Base-by-base conservation (phyloP, 2,113 vertebrate species). In the Embiotoca jacksoni region DNA sequence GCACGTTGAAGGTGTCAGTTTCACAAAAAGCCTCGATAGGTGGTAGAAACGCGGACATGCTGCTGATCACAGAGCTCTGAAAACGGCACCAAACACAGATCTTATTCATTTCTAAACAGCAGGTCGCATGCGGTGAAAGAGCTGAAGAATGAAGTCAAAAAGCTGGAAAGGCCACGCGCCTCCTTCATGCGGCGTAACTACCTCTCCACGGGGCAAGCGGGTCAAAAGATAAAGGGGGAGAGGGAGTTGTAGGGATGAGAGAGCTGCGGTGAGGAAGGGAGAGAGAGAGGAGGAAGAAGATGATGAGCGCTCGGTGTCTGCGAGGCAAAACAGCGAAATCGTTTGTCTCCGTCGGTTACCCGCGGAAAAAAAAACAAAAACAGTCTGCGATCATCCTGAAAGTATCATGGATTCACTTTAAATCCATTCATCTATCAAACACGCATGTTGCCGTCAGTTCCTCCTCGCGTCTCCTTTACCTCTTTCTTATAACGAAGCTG, bases 211-310 rank as follows among this genome's bases (percentile, higher is more conserved):
- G 91, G 92, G 73, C 84, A 72, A 75, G 86, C 89, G 94, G 85
- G 92, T 99, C 97, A 99, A 96, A 99, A 99, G 94, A 98, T 97
- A 96, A 98, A 99, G 92, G 98, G 98, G 92, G 98, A 99, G 88
- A 99, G 97, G 87, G 97, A 97, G 95, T 99, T 98, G 96, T 98
- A 97, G 90, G 97, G 97, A 92, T 97, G 96, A 92, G 96, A 96
- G 92, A 96, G 95, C 96, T 98, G 97, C 90, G 93, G 95, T 93
- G 94, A 94, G 79, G 93, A 93, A 96, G 72, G 89, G 78, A 66
- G 44, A 68, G 44, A 68, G 46, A 78, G 30, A 67, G 94, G 70
- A 50, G 90, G 80, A 84, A 78, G 78, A 23, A 89, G 52, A 78
- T 79, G 47, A 82, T 88, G 72, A 92, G 79, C 1, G 9, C 46